Evolutionary conservation across 2,113 vertebrate genomes (phyloP).

Genomic region (Sinocyclocheilus grahami): DNA sequence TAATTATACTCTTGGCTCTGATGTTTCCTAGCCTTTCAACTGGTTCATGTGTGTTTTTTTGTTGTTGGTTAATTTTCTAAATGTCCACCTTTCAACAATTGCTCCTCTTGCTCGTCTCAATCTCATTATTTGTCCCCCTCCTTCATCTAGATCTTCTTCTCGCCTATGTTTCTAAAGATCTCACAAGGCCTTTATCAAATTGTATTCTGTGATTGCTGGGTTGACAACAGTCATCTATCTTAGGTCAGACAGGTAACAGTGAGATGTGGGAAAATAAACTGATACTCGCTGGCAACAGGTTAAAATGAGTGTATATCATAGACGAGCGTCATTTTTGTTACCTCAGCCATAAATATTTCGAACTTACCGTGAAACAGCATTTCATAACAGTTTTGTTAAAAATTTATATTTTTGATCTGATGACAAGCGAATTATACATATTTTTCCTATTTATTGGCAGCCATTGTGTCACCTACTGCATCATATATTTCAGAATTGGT

Average conservation of each 20-base stretch:
- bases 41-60: not conserved
- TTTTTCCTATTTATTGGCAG: not conserved
- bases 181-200: slow-evolving; percentile 31
- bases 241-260: slow-evolving; percentile 46
- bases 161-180: slow-evolving; percentile 24
- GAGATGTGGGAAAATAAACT: slow-evolving; percentile 36
- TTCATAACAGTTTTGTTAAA: not conserved
- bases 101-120: not conserved
- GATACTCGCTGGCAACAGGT: not conserved
- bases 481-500: too few species aligned
- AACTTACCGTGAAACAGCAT: not conserved
- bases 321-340: not conserved
- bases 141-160: slow-evolving; percentile 5
- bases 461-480: too few species aligned
- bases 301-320: not conserved
- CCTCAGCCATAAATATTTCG: not conserved
- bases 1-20: slow-evolving; percentile 11
- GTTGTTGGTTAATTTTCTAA: not conserved
- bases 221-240: slow-evolving; percentile 40
- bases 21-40: not conserved
- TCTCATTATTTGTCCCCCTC: not conserved
- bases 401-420: too few species aligned
- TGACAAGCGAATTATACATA: not conserved
- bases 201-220: slow-evolving; percentile 37
- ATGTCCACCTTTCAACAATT: not conserved